Percentiles rank a stretch among this genome's conserved stretches.
Conservation (phyloP, 2,888 invertebrate genomes). For the Blera fallax region DNA sequence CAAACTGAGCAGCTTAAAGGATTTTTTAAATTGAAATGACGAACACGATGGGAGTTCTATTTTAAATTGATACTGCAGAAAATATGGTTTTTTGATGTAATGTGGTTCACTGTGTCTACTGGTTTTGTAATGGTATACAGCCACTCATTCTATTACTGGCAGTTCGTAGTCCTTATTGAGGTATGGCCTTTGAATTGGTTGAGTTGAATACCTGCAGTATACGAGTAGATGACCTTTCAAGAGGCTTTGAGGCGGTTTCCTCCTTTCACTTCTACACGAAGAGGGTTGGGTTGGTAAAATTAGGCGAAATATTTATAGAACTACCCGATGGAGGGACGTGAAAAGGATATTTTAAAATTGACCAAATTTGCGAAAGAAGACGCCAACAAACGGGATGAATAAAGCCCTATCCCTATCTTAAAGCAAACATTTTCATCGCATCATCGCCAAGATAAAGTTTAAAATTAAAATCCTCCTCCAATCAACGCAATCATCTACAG, state of each 20-base stretch:
- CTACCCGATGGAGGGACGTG: not conserved
- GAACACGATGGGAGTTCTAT: not conserved
- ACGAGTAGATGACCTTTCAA: slow-evolving; percentile 12
- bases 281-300: not conserved
- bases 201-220: slow-evolving; percentile 21
- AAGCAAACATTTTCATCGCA: too few species aligned
- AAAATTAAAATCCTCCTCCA: not conserved
- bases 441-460: too few species aligned
- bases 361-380: too few species aligned
- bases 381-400: too few species aligned
- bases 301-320: not conserved
- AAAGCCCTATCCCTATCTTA: too few species aligned
- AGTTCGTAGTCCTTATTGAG: not conserved
- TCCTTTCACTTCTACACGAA: not conserved
- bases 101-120: slow-evolving; percentile 22
- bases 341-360: not conserved
- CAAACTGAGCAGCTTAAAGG: not conserved
- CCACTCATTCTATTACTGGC: not conserved
- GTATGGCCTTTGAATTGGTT: not conserved
- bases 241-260: not conserved
- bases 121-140: not conserved
- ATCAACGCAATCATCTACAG: not conserved
- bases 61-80: slow-evolving; percentile 13
- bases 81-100: slow-evolving; percentile 15
- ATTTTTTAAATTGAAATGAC: slow-evolving; percentile 18